phyloP scores from a whole-genome alignment of 2,113 vertebrate genomes.

The Hippocampus abdominalis region DNA sequence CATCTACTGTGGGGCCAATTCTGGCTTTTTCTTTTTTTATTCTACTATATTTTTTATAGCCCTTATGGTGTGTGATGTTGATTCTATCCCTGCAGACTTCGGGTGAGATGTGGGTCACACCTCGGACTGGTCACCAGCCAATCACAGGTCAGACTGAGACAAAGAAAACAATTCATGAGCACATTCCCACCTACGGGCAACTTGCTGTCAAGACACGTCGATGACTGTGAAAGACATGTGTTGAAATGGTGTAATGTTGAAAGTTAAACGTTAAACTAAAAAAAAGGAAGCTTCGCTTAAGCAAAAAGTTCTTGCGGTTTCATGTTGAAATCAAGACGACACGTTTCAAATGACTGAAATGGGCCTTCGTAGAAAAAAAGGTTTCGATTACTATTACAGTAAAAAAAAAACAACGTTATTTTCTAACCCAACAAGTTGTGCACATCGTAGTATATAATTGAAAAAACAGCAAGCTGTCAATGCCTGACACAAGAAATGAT shows the following conservation, averaged over 20 bases:
- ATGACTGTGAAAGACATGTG: conserved; percentile 5
- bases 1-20: too few species aligned
- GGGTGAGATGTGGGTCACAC: too few species aligned
- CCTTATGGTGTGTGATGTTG: too few species aligned
- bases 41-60: too few species aligned
- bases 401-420: too few species aligned
- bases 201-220: neutral
- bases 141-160: too few species aligned
- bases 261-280: neutral
- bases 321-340: conserved; percentile 31
- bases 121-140: too few species aligned
- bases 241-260: conserved; percentile 31
- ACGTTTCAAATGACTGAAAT: neutral
- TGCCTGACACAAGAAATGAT: neutral
- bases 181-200: neutral
- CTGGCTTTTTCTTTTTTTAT: too few species aligned
- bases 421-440: neutral
- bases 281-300: conserved; percentile 37
- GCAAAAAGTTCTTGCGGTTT: conserved; percentile 25
- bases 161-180: too few species aligned
- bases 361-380: neutral
- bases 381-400: too few species aligned
- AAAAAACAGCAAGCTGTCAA: neutral
- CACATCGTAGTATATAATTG: too few species aligned
- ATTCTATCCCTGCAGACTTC: too few species aligned